phyloP scores from a whole-genome alignment of 2,797 vertebrate species.

The Agapornis canus region DNA sequence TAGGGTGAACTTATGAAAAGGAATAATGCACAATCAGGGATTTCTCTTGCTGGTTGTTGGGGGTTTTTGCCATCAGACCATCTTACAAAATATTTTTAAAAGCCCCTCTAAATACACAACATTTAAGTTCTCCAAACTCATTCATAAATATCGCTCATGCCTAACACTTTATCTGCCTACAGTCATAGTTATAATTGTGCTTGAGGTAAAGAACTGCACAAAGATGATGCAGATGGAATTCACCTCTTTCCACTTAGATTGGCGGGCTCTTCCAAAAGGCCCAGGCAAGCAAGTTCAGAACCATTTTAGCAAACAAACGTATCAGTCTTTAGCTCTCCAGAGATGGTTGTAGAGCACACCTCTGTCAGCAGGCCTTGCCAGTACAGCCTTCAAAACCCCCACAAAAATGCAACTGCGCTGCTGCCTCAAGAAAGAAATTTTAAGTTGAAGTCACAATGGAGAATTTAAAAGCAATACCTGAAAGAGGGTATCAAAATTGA shows the following conservation, averaged over 20 bases:
- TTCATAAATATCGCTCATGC: not conserved
- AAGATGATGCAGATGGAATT: not conserved
- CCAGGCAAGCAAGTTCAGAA: not conserved
- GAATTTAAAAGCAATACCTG: constrained; percentile 74
- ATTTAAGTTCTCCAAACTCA: not conserved
- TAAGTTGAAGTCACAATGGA: not conserved
- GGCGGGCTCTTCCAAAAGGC: not conserved
- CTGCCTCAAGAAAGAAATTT: not conserved
- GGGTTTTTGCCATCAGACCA: not conserved
- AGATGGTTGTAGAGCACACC: not conserved
- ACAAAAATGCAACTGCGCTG: not conserved
- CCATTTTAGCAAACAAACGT: not conserved
- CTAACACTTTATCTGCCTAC: not conserved
- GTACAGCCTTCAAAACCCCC: not conserved
- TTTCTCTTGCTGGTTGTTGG: not conserved
- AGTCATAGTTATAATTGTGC: not conserved
- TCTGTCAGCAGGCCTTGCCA: not conserved
- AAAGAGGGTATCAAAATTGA: constrained; percentile 84
- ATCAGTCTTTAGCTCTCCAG: not conserved
- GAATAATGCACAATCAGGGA: not conserved
- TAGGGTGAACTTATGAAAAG: not conserved
- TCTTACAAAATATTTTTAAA: not conserved
- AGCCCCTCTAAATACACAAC: not conserved
- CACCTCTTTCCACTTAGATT: not conserved
- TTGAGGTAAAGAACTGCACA: not conserved